phyloP scores from a whole-genome alignment of 2,888 invertebrate genomes.

The Drosophila neutralis region DNA sequence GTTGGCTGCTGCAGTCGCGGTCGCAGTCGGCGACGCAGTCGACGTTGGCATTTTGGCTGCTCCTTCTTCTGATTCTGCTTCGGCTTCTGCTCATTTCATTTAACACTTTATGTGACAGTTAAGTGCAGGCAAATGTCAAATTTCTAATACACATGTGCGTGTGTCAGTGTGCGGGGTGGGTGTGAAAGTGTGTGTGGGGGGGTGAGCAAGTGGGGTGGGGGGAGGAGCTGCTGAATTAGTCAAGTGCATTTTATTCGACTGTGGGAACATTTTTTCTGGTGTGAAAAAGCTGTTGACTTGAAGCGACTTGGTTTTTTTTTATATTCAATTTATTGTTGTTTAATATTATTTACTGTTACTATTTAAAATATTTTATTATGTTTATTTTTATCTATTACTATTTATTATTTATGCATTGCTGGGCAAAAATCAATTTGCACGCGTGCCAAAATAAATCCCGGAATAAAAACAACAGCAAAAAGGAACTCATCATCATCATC shows the following conservation, averaged over 20 bases:
- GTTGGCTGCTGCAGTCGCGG: constrained; percentile 48
- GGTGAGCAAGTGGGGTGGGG: constrained; percentile 2
- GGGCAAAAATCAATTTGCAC: constrained; percentile 4
- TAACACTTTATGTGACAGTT: constrained; percentile 80
- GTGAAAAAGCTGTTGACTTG: constrained; percentile 26
- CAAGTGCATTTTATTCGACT: constrained; percentile 66
- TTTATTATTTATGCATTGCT: background rate
- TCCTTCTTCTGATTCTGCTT: constrained; percentile 52
- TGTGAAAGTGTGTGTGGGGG: background rate
- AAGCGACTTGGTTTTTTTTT: constrained; percentile 1
- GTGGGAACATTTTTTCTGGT: constrained; percentile 67
- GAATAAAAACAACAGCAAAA: constrained; percentile 13
- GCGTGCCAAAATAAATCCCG: constrained; percentile 24
- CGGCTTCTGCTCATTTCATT: constrained; percentile 76
- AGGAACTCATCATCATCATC: constrained; percentile 49
- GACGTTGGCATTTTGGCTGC: constrained; percentile 65
- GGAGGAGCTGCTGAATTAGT: constrained; percentile 31
- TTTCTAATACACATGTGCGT: constrained; percentile 62
- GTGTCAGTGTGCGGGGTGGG: background rate
- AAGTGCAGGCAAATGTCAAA: constrained; percentile 78
- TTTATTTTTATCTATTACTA: background rate
- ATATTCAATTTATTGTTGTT: background rate
- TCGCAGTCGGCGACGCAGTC: constrained; percentile 37
- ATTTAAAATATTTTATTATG: background rate
- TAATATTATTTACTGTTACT: background rate